A percentile compares a stretch with the other conserved stretches of the same genome.
Conservation (phyloP, 1,140 invertebrate genomes). For the Bombus impatiens region DNA sequence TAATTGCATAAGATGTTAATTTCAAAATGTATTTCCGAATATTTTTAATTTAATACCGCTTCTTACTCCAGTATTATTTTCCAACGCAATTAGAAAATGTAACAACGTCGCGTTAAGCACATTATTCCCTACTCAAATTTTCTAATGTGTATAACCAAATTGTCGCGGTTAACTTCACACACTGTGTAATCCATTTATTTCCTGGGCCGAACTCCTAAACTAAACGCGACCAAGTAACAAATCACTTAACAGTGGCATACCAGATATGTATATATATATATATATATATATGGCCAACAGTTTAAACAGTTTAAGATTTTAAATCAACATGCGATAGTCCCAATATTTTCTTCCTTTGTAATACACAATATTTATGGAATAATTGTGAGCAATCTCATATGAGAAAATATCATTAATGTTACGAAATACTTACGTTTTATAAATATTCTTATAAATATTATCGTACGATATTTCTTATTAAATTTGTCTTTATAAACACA, state of each 20-base stretch:
- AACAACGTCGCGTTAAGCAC: background rate
- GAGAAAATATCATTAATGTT: too few species aligned
- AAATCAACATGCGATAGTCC: background rate
- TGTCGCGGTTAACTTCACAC: slow-evolving; percentile 18
- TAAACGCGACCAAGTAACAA: slow-evolving; percentile 15
- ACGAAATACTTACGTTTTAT: too few species aligned
- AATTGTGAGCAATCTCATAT: background rate
- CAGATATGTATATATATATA: background rate
- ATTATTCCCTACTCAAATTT: slow-evolving; percentile 1
- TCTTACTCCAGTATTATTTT: background rate
- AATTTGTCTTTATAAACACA: too few species aligned
- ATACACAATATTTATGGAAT: background rate
- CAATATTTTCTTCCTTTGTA: background rate
- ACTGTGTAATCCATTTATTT: slow-evolving; percentile 43
- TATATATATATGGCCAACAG: too few species aligned
- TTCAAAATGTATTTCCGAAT: background rate
- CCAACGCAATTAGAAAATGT: background rate
- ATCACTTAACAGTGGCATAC: slow-evolving; percentile 1
- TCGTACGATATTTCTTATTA: too few species aligned
- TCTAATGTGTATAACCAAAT: slow-evolving; percentile 25
- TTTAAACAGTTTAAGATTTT: background rate
- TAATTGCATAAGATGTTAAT: background rate
- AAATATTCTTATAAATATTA: too few species aligned
- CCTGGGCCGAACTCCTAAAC: slow-evolving; percentile 11
- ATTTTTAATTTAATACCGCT: background rate